phyloP scores from a whole-genome alignment of 2,797 vertebrate genomes.

The Enteromius fasciolatus region DNA sequence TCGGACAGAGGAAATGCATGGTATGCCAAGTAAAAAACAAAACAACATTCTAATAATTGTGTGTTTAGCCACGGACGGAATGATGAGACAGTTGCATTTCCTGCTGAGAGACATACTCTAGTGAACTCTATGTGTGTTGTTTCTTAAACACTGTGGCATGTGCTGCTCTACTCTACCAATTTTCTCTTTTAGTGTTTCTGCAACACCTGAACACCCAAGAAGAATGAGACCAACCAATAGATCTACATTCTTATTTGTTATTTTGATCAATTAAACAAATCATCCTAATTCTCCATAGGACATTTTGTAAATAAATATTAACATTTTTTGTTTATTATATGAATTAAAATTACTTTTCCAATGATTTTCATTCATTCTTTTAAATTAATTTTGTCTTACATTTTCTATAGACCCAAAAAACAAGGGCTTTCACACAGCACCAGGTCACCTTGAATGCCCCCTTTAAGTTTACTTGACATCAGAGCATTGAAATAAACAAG shows the following conservation, averaged over 20 bases:
- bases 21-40: constrained; percentile 7
- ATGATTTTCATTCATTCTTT: background rate
- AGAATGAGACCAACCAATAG: background rate
- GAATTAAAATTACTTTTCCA: background rate
- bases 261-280: background rate
- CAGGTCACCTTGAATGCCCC: background rate
- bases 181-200: constrained; percentile 11
- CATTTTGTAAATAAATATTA: background rate
- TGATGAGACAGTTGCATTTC: constrained; percentile 19
- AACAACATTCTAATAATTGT: constrained; percentile 17
- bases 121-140: constrained; percentile 16
- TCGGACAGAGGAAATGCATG: constrained; percentile 10
- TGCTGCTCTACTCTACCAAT: constrained; percentile 1
- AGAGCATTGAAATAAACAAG: constrained; percentile 13
- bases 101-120: constrained; percentile 27
- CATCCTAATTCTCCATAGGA: background rate
- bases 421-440: background rate
- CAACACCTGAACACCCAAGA: constrained; percentile 20
- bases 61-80: constrained; percentile 3
- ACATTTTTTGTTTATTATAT: background rate
- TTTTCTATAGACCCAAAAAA: no score
- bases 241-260: background rate
- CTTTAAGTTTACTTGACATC: constrained; percentile 1
- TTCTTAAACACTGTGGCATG: constrained; percentile 31
- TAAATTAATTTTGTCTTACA: no score